Percentiles rank a stretch among this genome's conserved stretches.
These are phyloP conservation scores for Rhagologus leucostigma DNA, from an alignment of 2,113 vertebrate species.

Conservation along the genomic window DNA sequence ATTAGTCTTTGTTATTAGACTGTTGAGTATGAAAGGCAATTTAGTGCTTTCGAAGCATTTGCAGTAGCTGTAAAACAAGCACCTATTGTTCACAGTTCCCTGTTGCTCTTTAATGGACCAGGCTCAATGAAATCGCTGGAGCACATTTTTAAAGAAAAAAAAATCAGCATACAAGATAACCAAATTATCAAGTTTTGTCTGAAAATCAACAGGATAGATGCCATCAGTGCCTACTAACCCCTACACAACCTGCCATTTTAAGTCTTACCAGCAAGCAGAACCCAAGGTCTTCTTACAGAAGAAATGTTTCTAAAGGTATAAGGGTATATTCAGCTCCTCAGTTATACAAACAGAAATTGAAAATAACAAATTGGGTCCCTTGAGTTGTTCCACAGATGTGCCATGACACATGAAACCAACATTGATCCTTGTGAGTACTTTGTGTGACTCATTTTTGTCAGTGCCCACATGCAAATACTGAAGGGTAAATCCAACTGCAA, in stretches of 20 bases:
- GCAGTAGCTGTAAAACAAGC: slow-evolving; percentile 60
- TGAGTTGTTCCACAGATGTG: not conserved
- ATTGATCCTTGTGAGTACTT: not conserved
- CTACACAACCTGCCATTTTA: not conserved
- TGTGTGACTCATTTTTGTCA: not conserved
- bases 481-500: not conserved
- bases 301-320: not conserved
- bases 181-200: not conserved
- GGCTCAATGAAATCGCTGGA: not conserved
- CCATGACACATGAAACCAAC: not conserved
- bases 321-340: not conserved
- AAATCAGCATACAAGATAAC: not conserved
- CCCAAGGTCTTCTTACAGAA: not conserved
- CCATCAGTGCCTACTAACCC: not conserved
- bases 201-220: not conserved
- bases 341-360: not conserved
- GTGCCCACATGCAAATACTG: not conserved
- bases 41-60: slow-evolving; percentile 57
- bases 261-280: not conserved
- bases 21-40: slow-evolving; percentile 65
- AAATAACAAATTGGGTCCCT: not conserved
- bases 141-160: not conserved
- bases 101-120: slow-evolving; percentile 26
- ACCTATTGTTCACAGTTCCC: slow-evolving; percentile 47
- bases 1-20: slow-evolving; percentile 59